phyloP scores from a whole-genome alignment of 1,140 invertebrate genomes.

The Planococcus citri region DNA sequence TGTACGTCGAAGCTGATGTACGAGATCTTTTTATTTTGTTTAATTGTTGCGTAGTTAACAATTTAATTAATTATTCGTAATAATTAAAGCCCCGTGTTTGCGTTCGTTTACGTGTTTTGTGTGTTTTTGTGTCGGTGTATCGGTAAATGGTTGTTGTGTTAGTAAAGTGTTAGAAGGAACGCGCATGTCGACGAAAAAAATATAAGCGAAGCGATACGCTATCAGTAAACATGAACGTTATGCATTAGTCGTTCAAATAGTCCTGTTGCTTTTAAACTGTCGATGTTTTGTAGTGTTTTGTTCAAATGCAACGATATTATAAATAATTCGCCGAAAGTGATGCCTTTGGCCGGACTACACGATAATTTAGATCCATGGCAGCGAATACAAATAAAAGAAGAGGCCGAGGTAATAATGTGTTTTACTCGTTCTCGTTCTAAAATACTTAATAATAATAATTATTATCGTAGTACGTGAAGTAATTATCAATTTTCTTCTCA shows the following conservation, averaged over 20 bases:
- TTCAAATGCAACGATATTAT: constrained; percentile 8
- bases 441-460: too few species aligned
- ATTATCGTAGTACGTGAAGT: too few species aligned
- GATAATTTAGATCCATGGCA: constrained; percentile 26
- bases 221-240: background rate
- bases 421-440: too few species aligned
- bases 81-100: too few species aligned
- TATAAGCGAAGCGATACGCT: background rate
- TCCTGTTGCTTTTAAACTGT: constrained; percentile 11
- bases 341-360: constrained; percentile 26
- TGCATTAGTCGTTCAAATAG: constrained; percentile 6
- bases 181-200: background rate
- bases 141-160: too few species aligned
- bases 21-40: too few species aligned
- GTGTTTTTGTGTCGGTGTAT: too few species aligned
- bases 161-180: background rate
- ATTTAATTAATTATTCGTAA: too few species aligned
- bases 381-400: constrained; percentile 24
- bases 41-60: too few species aligned
- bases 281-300: constrained; percentile 8
- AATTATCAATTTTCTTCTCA: too few species aligned
- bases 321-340: constrained; percentile 22
- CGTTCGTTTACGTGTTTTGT: too few species aligned
- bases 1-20: too few species aligned
- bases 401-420: constrained; percentile 19